These are phyloP conservation scores for Propsilocerus akamusi DNA, from an alignment of 1,140 invertebrate species.

Conservation along the genomic window DNA sequence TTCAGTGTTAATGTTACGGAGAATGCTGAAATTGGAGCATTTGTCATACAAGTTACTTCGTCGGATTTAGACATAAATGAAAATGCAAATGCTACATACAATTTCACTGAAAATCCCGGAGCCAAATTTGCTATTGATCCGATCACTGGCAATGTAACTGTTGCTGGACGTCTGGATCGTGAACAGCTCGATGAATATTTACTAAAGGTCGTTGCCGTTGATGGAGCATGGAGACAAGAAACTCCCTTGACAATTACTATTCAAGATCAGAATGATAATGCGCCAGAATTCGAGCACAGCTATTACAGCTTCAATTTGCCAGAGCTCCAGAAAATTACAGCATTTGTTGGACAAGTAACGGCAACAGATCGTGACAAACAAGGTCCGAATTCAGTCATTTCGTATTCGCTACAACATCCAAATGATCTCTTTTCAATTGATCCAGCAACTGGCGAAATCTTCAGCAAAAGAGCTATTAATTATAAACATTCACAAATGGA, in stretches of 20 bases:
- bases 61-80: constrained; percentile 70
- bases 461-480: constrained; percentile 59
- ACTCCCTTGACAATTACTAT: constrained; percentile 82
- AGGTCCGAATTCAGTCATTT: constrained; percentile 84
- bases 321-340: constrained; percentile 56
- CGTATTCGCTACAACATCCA: constrained; percentile 75
- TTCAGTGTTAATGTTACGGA: constrained; percentile 92
- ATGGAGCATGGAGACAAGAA: constrained; percentile 76
- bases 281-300: constrained; percentile 74
- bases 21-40: constrained; percentile 79
- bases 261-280: constrained; percentile 89
- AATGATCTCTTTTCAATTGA: constrained; percentile 83
- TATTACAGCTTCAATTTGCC: constrained; percentile 82
- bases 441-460: constrained; percentile 74
- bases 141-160: constrained; percentile 77
- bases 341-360: constrained; percentile 73
- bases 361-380: constrained; percentile 80
- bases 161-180: constrained; percentile 62
- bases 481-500: constrained; percentile 63
- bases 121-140: constrained; percentile 78
- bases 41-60: constrained; percentile 82
- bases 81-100: constrained; percentile 79
- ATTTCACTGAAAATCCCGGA: constrained; percentile 73
- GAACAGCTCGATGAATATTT: constrained; percentile 84
- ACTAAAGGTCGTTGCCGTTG: constrained; percentile 66